phyloP scores from a whole-genome alignment of 2,113 vertebrate genomes.

The Eubucco bourcierii region DNA sequence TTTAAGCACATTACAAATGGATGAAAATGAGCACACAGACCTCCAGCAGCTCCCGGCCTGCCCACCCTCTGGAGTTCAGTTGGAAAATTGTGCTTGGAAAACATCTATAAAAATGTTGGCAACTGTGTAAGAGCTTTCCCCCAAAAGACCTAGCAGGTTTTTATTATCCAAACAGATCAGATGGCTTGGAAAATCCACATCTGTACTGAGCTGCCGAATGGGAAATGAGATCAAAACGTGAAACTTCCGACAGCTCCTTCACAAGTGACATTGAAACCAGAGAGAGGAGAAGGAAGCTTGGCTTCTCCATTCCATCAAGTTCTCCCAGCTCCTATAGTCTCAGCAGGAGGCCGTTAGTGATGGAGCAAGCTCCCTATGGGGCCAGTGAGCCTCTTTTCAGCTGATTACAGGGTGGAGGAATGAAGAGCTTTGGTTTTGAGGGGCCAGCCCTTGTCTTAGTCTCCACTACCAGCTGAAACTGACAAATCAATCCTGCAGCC shows the following conservation, averaged over 20 bases:
- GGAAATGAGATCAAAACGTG: constrained; percentile 52
- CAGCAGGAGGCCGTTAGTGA: background rate
- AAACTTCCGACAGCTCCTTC: constrained; percentile 9
- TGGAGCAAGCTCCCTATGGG: rapidly evolving
- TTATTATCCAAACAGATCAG: constrained; percentile 59
- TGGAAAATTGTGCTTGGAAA: constrained; percentile 58
- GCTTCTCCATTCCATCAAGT: background rate
- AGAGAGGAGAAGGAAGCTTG: background rate
- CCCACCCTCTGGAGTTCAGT: constrained; percentile 13
- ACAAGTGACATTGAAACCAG: background rate
- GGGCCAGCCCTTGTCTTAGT: background rate
- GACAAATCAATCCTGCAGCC: background rate
- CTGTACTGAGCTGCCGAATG: background rate
- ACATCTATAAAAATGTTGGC: constrained; percentile 60
- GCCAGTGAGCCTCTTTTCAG: background rate
- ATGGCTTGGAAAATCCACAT: constrained; percentile 61
- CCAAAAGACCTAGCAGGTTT: constrained; percentile 33
- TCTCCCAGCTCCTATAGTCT: background rate
- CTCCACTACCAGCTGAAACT: background rate
- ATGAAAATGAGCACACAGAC: constrained; percentile 15
- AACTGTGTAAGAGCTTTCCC: constrained; percentile 25
- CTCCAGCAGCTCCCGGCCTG: constrained; percentile 36
- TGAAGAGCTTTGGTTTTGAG: background rate
- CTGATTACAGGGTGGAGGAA: rapidly evolving
- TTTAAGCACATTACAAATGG: constrained; percentile 25